Evolutionary conservation across 2,113 vertebrate genomes (phyloP), one percentile per base, ranked within the genome.

Genomic region (Bubo blakistoni): DNA sequence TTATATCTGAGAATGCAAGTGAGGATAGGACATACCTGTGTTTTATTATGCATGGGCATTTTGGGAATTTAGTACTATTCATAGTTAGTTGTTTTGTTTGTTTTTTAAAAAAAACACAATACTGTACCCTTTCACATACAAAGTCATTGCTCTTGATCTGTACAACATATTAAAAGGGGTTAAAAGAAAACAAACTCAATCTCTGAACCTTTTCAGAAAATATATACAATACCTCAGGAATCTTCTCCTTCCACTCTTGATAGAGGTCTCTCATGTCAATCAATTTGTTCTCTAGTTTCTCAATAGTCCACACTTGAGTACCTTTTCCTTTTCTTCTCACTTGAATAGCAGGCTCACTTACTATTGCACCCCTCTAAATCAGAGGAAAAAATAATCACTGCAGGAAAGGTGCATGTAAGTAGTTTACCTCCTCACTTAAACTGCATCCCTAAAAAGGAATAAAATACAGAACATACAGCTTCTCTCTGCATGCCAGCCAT

Each of bases 241-340:
- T 96, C 72, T 98, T 99, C 91, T 99, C 99, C 92, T 98, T 99
- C 99, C 99, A 99, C 96, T 99, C 99, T 96, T 99, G 98, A 97
- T 99, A 99, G 89, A 99, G 98, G 63, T 99, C 99, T 97, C 99
- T 98, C 99, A 99, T 99, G 86, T 99, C 99, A 93, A 99, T 99
- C 81, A 99, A 94, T 92, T 99, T 99, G 97, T 99, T 99, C 97
- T 99, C 99, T 96, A 99, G 98, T 97, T 99, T 99, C 96, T 99
- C 99, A 36, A 99, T 99, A 96, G 98, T 99, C 99, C 99, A 99
- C 55, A 99, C 99, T 69, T 99, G 99, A 49, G 99, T 99, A 38
- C 98, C 98, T 98, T 99, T 99, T 42, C 98, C 98, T 97, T 98
- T 99, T 74, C 99, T 98, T 71, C 99, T 98, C 90, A 99, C 99